Evolutionary conservation across 2,113 vertebrate species (phyloP).

Genomic region (Dissostichus mawsoni): DNA sequence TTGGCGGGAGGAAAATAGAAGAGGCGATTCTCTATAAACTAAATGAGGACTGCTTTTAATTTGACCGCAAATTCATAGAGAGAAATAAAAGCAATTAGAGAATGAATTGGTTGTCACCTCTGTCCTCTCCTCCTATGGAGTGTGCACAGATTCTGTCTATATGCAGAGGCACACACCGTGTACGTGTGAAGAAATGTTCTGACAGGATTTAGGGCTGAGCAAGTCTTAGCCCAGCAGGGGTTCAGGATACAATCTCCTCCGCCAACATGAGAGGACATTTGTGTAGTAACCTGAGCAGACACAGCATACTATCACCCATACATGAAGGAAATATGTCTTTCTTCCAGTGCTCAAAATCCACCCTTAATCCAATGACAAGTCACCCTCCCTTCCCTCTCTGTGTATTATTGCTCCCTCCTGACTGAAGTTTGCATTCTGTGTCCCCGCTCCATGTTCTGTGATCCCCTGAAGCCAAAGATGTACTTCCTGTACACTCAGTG

Average conservation of each 20-base stretch:
- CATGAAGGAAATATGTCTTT: slow-evolving; percentile 7
- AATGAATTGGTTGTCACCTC: not conserved
- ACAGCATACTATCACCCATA: not conserved
- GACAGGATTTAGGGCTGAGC: slow-evolving; percentile 37
- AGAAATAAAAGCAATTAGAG: slow-evolving; percentile 30
- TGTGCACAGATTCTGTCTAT: slow-evolving; percentile 15
- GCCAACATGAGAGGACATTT: not conserved
- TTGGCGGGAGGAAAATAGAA: slow-evolving; percentile 31
- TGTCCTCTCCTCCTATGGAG: not conserved
- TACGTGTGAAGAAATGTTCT: slow-evolving; percentile 23
- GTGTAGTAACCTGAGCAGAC: not conserved
- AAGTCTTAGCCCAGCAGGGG: slow-evolving; percentile 43
- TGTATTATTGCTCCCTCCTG: not conserved
- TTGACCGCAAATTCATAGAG: slow-evolving; percentile 36
- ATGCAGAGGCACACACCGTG: slow-evolving; percentile 14
- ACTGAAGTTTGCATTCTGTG: slow-evolving; percentile 18
- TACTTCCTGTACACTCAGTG: slow-evolving; percentile 43
- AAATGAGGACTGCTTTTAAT: slow-evolving; percentile 30
- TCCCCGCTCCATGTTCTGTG: slow-evolving; percentile 16
- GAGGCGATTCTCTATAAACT: slow-evolving; percentile 26
- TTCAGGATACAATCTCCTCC: slow-evolving; percentile 29
- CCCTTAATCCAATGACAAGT: not conserved
- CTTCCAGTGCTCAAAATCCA: not conserved
- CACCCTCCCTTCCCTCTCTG: not conserved
- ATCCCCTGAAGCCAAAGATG: slow-evolving; percentile 80